A percentile compares a stretch with the other conserved stretches of the same genome.
Conservation (phyloP, 2,797 vertebrate genomes). For the Cuculus canorus region DNA sequence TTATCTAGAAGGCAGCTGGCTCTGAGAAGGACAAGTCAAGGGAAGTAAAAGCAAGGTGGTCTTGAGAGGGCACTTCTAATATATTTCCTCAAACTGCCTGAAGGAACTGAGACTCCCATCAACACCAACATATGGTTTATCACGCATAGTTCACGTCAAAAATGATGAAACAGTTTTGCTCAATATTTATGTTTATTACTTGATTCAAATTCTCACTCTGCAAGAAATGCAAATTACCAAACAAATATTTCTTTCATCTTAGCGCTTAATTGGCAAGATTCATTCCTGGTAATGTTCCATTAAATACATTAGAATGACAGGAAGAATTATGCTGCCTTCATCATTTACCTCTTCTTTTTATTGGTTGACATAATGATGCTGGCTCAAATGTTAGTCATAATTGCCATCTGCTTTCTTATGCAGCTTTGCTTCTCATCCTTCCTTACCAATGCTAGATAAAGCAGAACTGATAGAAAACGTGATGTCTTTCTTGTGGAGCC, state of each 20-base stretch:
- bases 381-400: neutral
- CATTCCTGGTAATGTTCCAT: neutral
- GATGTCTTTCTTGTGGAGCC: neutral
- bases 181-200: neutral
- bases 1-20: neutral
- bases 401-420: conserved; percentile 13
- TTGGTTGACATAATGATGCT: neutral
- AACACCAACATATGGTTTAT: neutral
- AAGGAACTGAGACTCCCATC: neutral
- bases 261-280: neutral
- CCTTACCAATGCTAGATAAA: neutral
- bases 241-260: conserved; percentile 46
- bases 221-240: neutral
- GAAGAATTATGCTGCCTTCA: neutral
- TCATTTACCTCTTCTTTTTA: neutral
- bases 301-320: neutral
- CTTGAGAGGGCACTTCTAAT: neutral
- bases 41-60: neutral
- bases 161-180: conserved; percentile 24
- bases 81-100: neutral
- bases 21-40: neutral
- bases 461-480: neutral
- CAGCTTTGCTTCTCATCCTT: neutral
- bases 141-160: neutral
- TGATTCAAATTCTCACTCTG: neutral